Percentiles rank a stretch among this genome's conserved stretches.
Conservation (phyloP, 2,113 vertebrate species). For the Condylura cristata region DNA sequence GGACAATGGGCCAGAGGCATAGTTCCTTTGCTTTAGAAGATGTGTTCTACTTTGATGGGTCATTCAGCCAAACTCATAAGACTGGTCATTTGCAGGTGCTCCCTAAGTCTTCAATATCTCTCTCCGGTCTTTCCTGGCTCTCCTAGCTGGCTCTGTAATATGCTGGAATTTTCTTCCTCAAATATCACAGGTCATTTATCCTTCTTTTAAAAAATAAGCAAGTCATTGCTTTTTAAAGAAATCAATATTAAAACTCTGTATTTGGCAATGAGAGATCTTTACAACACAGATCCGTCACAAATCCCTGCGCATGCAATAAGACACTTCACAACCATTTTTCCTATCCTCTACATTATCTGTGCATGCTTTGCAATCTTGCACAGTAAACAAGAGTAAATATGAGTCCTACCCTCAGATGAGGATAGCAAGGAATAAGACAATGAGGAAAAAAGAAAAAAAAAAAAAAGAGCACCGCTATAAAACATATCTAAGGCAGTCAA, state of each 20-base stretch:
- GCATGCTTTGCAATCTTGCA: too few species aligned
- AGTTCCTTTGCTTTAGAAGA: neutral
- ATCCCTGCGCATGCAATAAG: neutral
- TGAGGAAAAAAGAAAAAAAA: too few species aligned
- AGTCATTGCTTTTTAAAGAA: neutral
- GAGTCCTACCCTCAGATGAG: too few species aligned
- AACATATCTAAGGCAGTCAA: too few species aligned
- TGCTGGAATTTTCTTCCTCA: neutral
- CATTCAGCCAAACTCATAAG: neutral
- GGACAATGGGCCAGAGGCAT: neutral
- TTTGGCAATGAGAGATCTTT: neutral
- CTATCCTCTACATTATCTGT: neutral
- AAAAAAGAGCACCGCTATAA: too few species aligned
- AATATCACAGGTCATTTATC: neutral
- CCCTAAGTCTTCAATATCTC: neutral
- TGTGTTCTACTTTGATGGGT: neutral
- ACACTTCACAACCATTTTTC: neutral
- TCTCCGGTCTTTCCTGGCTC: neutral
- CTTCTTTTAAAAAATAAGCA: neutral
- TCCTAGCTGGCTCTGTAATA: neutral
- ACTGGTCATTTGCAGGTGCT: neutral
- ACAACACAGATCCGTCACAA: neutral
- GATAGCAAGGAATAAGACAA: too few species aligned
- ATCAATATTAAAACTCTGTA: neutral
- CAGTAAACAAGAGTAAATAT: too few species aligned